Conservation (phyloP, 2,888 invertebrate species). For the Agriotes lineatus region DNA sequence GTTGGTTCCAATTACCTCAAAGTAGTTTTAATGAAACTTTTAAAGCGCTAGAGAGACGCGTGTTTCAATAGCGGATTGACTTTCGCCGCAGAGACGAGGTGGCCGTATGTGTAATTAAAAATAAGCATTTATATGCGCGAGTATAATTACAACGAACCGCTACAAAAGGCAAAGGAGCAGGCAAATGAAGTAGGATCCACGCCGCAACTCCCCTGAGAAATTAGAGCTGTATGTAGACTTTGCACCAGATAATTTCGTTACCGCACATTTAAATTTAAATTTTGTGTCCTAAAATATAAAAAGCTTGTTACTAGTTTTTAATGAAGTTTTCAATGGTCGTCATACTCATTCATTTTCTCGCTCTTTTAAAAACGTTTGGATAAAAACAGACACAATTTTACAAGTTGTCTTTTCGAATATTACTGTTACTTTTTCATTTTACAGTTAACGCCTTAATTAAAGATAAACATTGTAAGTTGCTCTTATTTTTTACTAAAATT, state of each 20-base stretch:
- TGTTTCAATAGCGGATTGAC: background rate
- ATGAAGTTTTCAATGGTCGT: conserved; percentile 31
- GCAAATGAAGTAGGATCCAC: conserved; percentile 43
- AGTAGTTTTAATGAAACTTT: too few relatives aligned
- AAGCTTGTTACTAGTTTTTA: conserved; percentile 43
- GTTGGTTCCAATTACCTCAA: too few relatives aligned
- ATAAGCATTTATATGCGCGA: conserved; percentile 38
- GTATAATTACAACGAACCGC: conserved; percentile 42
- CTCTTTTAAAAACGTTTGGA: background rate
- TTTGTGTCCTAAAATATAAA: conserved; percentile 42
- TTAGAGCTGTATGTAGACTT: conserved; percentile 44
- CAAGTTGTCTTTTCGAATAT: too few relatives aligned
- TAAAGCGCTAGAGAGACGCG: too few relatives aligned
- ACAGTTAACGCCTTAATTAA: too few relatives aligned
- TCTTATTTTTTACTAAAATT: too few relatives aligned
- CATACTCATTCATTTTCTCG: background rate
- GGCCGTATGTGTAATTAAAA: conserved; percentile 34
- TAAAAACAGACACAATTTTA: too few relatives aligned
- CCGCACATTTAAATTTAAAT: conserved; percentile 45
- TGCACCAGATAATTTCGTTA: conserved; percentile 44
- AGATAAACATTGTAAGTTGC: too few relatives aligned
- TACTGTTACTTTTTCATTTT: too few relatives aligned
- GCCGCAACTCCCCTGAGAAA: conserved; percentile 44
- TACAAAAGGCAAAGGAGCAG: conserved; percentile 43
- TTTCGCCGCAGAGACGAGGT: background rate